These are phyloP conservation scores for Aptenodytes forsteri DNA, from an alignment of 2,113 vertebrate genomes.

Conservation along the genomic window DNA sequence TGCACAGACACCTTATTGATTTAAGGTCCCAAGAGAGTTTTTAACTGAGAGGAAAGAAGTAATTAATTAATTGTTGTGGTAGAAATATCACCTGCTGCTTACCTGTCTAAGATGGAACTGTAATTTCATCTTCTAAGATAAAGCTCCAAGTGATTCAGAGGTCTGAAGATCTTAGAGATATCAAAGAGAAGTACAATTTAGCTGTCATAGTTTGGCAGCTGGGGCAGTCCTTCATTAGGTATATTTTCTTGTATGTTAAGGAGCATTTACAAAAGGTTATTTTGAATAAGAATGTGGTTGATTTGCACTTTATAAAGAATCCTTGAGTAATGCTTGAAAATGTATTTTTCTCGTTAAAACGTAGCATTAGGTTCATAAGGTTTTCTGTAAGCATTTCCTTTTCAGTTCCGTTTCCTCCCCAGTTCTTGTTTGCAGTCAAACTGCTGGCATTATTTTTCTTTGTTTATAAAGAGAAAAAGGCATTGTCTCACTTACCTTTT, in stretches of 20 bases:
- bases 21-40: not conserved
- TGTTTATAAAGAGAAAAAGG: slow-evolving; percentile 11
- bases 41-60: not conserved
- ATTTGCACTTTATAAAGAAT: not conserved
- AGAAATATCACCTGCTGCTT: not conserved
- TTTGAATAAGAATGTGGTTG: not conserved
- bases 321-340: not conserved
- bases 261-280: not conserved
- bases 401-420: not conserved
- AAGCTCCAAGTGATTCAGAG: not conserved
- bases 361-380: not conserved
- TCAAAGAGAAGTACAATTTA: not conserved
- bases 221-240: not conserved
- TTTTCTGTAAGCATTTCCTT: slow-evolving; percentile 18
- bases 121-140: not conserved
- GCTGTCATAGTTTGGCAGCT: not conserved
- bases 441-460: slow-evolving; percentile 1
- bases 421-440: not conserved
- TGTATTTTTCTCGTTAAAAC: not conserved
- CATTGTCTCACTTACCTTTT: slow-evolving; percentile 42
- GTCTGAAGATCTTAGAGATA: not conserved
- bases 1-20: slow-evolving; percentile 42
- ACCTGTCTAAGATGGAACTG: not conserved
- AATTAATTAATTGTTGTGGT: not conserved
- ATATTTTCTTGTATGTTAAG: not conserved